Evolutionary conservation across 2,888 invertebrate species (phyloP).

Genomic region (Calameuta pallipes): DNA sequence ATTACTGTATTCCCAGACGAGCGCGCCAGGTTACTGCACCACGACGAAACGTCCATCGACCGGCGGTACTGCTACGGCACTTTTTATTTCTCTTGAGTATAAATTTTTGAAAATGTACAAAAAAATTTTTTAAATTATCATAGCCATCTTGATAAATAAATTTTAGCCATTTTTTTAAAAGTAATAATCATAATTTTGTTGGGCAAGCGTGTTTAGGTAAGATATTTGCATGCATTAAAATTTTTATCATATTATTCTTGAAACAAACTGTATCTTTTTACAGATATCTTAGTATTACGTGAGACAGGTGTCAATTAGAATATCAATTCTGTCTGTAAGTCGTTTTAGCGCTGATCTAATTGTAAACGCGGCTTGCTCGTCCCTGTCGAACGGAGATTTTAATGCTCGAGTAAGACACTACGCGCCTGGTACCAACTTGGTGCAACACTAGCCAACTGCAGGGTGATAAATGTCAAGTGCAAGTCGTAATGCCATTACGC

Average conservation of each 20-base stretch:
- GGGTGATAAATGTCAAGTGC: neutral
- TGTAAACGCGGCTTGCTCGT: neutral
- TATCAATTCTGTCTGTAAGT: neutral
- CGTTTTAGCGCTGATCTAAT: constrained; percentile 1
- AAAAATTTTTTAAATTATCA: neutral
- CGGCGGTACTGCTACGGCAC: neutral
- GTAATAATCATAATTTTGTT: neutral
- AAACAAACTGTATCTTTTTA: neutral
- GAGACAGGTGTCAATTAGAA: neutral
- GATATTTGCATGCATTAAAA: neutral
- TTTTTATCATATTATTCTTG: neutral
- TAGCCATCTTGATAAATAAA: neutral
- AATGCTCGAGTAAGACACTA: neutral
- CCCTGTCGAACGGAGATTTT: neutral
- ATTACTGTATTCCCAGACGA: constrained; percentile 21
- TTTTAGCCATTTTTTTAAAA: neutral
- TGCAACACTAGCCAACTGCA: neutral
- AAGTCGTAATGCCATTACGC: neutral
- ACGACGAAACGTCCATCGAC: neutral
- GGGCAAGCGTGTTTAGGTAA: neutral
- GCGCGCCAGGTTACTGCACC: neutral
- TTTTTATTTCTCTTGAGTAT: neutral
- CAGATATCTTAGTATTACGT: neutral
- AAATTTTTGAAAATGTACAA: neutral
- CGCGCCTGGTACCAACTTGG: neutral